These are phyloP conservation scores for Melieria omissa DNA, from an alignment of 2,888 invertebrate genomes.

Conservation along the genomic window DNA sequence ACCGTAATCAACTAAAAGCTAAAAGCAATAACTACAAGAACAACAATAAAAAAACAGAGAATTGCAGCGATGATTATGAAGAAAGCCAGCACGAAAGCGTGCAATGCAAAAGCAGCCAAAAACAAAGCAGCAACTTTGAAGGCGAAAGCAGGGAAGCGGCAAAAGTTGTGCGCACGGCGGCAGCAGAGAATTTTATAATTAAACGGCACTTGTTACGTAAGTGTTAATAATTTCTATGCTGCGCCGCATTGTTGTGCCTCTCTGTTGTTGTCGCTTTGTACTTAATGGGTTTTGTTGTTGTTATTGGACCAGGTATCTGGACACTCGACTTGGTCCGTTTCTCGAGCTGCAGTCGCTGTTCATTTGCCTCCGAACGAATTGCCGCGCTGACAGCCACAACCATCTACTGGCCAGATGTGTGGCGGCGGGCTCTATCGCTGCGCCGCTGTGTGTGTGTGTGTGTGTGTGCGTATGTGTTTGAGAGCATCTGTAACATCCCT, in stretches of 20 bases:
- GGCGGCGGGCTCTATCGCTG: too few relatives aligned
- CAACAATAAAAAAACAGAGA: not conserved
- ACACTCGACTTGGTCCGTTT: too few relatives aligned
- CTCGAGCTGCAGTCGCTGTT: too few relatives aligned
- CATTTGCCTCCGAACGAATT: too few relatives aligned
- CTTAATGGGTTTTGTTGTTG: not conserved
- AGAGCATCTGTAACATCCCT: too few relatives aligned
- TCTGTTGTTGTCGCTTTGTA: slow-evolving; percentile 3
- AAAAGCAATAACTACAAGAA: too few relatives aligned
- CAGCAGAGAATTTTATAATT: slow-evolving; percentile 3
- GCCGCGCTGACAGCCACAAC: too few relatives aligned
- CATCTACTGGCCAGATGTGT: too few relatives aligned
- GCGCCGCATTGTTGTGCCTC: slow-evolving; percentile 30
- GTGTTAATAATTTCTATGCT: slow-evolving; percentile 46
- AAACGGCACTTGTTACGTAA: slow-evolving; percentile 54
- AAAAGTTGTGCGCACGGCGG: not conserved
- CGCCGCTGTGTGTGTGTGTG: too few relatives aligned
- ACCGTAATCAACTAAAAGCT: too few relatives aligned
- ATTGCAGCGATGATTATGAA: not conserved
- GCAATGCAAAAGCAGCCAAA: not conserved
- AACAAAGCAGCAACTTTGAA: not conserved
- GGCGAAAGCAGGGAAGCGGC: not conserved
- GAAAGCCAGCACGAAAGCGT: not conserved
- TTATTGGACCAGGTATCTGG: too few relatives aligned
- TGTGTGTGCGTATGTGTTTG: too few relatives aligned